These are phyloP conservation scores for Stratiolaelaps scimitus DNA, from an alignment of 1,140 invertebrate genomes.

Conservation along the genomic window DNA sequence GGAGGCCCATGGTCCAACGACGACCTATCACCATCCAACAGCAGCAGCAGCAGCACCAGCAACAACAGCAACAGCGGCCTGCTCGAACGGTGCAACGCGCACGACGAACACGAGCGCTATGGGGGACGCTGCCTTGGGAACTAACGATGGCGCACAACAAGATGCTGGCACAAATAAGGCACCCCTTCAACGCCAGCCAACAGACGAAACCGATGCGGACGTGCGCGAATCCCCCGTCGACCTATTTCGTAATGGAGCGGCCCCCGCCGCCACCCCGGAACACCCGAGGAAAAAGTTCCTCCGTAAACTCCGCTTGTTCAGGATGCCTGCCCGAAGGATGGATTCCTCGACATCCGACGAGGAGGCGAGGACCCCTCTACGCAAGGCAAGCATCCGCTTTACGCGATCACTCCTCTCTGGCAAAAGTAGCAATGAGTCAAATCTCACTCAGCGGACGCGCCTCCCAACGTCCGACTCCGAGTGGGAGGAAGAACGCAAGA, in stretches of 20 bases:
- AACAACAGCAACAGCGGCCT: too few species aligned
- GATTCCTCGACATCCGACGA: constrained; percentile 16
- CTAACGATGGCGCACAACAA: too few species aligned
- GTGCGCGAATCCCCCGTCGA: constrained; percentile 17
- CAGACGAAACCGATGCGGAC: constrained; percentile 18
- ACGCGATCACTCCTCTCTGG: constrained; percentile 3
- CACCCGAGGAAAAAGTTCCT: constrained; percentile 25
- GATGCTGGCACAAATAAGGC: background rate
- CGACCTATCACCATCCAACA: too few species aligned
- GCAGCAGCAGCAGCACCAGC: too few species aligned
- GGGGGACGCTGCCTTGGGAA: too few species aligned
- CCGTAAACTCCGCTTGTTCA: constrained; percentile 21
- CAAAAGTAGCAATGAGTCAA: constrained; percentile 27
- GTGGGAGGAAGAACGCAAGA: constrained; percentile 22
- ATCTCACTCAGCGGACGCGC: constrained; percentile 13
- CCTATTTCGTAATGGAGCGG: background rate
- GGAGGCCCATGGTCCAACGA: too few species aligned
- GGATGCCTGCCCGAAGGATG: constrained; percentile 24
- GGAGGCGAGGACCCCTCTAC: constrained; percentile 1
- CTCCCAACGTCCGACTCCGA: constrained; percentile 16
- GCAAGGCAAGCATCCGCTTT: background rate
- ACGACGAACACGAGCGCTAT: too few species aligned
- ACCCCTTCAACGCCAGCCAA: constrained; percentile 9
- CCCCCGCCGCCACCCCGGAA: background rate
- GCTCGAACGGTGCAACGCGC: too few species aligned